These are phyloP conservation scores for Bryconaethiops microstoma DNA, from an alignment of 2,797 vertebrate species.

Conservation along the genomic window DNA sequence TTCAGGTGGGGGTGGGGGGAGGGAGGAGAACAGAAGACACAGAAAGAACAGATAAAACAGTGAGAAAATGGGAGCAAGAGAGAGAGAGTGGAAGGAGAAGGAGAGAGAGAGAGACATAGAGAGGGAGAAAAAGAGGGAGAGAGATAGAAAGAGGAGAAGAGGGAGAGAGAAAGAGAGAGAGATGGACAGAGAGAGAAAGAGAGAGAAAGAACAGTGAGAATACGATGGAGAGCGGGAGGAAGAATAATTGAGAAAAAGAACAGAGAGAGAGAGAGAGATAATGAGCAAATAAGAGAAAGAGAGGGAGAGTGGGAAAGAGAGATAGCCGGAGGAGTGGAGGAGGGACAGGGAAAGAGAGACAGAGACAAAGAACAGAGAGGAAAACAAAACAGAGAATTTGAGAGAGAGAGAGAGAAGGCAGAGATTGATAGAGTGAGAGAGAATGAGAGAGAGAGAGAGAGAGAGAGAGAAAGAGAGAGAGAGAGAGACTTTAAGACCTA, in stretches of 20 bases:
- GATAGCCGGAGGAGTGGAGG: neutral
- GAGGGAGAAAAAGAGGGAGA: neutral
- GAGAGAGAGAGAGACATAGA: neutral
- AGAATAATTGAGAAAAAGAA: neutral
- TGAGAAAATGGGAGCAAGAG: neutral
- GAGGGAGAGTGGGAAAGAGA: neutral
- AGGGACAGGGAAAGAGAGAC: slow-evolving; percentile 23
- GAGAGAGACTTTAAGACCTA: slow-evolving; percentile 42
- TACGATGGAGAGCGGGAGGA: neutral
- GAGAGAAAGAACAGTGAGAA: neutral
- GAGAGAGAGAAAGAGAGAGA: slow-evolving; percentile 3
- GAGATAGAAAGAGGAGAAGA: neutral
- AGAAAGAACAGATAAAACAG: neutral
- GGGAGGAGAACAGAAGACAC: neutral
- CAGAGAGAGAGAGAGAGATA: neutral
- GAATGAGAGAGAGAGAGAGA: neutral
- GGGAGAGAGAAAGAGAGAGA: neutral
- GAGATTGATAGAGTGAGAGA: neutral
- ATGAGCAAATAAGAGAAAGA: neutral
- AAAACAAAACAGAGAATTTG: neutral
- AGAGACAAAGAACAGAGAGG: slow-evolving; percentile 14
- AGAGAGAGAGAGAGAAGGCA: neutral
- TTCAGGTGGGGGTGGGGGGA: neutral
- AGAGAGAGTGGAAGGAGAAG: neutral
- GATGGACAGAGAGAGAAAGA: neutral